A percentile compares a stretch with the other conserved stretches of the same genome.
Conservation (phyloP, 2,113 vertebrate genomes). For the Tachycineta bicolor region DNA sequence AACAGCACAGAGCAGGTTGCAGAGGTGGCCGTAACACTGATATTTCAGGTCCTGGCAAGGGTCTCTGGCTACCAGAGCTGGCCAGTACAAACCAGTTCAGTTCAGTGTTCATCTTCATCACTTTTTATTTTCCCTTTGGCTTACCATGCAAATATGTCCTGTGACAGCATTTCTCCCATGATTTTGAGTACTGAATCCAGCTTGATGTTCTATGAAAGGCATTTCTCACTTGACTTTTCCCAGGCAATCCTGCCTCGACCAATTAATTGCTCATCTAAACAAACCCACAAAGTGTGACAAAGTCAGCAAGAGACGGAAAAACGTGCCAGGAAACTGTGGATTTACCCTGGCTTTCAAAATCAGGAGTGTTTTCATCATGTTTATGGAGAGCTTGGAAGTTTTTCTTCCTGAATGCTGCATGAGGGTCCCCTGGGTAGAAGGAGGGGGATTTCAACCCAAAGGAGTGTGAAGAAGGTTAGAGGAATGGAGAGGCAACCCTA, state of each 20-base stretch:
- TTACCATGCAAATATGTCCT: neutral
- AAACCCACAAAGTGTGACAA: neutral
- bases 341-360: neutral
- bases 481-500: neutral
- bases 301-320: neutral
- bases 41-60: fast-evolving
- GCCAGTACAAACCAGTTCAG: neutral
- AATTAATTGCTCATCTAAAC: conserved; percentile 5
- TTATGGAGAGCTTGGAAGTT: neutral
- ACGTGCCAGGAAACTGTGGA: neutral
- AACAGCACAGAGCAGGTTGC: neutral
- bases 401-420: neutral
- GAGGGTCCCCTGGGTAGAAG: neutral
- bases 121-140: neutral
- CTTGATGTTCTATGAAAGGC: neutral
- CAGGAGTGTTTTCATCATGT: neutral
- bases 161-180: neutral
- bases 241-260: neutral
- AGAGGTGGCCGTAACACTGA: neutral
- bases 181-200: neutral
- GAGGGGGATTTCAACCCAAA: neutral
- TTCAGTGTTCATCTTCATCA: neutral
- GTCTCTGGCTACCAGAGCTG: neutral
- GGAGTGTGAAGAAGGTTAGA: neutral
- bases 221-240: conserved; percentile 27